phyloP scores from a whole-genome alignment of 2,888 invertebrate species.

The Ornithoptera alexandrae region DNA sequence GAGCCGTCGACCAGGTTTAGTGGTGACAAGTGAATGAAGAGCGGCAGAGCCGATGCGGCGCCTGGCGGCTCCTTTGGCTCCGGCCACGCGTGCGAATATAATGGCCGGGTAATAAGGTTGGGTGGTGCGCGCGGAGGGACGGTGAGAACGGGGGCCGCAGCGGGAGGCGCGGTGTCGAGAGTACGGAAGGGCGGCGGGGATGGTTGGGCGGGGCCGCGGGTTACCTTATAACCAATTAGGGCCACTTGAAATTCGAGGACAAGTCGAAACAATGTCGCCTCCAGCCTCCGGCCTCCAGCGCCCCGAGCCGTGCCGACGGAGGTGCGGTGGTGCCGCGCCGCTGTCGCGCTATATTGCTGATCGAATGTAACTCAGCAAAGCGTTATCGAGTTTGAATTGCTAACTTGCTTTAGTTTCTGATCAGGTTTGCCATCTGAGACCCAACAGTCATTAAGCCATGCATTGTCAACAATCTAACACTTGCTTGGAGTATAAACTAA shows the following conservation, averaged over 20 bases:
- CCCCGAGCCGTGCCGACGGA: no score
- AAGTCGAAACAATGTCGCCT: constrained; percentile 16
- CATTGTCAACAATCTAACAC: no score
- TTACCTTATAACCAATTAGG: constrained; percentile 30
- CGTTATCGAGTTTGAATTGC: no score
- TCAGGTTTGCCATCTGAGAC: no score
- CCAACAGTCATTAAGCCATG: no score
- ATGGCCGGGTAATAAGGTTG: constrained; percentile 43
- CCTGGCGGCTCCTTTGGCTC: constrained; percentile 19
- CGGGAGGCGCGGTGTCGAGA: constrained; percentile 21
- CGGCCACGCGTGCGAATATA: constrained; percentile 40
- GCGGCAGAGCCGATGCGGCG: constrained; percentile 28
- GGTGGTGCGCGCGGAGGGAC: constrained; percentile 21
- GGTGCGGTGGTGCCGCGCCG: no score
- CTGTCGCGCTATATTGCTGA: no score
- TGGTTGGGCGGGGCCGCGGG: constrained; percentile 28
- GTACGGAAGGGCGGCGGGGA: constrained; percentile 24
- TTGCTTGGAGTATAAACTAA: no score
- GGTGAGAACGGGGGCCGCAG: constrained; percentile 26
- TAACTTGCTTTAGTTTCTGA: no score
- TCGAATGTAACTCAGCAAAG: no score
- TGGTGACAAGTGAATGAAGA: constrained; percentile 27
- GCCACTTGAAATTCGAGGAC: constrained; percentile 26
- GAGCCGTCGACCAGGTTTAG: not conserved
- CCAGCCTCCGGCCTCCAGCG: not conserved